These are phyloP conservation scores for Melanotaenia maccullochi DNA, from an alignment of 2,797 vertebrate genomes.

Conservation along the genomic window DNA sequence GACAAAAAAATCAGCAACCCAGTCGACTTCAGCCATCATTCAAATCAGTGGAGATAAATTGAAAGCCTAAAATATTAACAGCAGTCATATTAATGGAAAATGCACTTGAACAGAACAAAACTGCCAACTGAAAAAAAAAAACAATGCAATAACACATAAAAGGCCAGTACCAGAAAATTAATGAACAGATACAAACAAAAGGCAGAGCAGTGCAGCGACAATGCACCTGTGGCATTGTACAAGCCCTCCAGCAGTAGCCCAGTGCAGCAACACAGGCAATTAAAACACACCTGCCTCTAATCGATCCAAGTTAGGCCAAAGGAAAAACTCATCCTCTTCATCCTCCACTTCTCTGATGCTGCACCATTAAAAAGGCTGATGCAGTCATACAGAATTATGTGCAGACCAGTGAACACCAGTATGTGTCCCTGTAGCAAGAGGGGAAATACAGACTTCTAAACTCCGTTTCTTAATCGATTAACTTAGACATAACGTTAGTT, in stretches of 20 bases:
- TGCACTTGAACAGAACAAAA: neutral
- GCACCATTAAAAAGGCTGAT: constrained; percentile 17
- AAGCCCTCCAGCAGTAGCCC: constrained; percentile 24
- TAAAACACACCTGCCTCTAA: constrained; percentile 15
- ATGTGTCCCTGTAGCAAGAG: constrained; percentile 34
- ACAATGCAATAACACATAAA: neutral
- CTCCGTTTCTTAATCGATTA: constrained; percentile 3
- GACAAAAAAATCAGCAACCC: neutral
- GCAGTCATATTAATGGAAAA: constrained; percentile 14
- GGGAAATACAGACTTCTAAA: constrained; percentile 5
- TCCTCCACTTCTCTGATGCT: constrained; percentile 6
- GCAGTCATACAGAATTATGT: constrained; percentile 15
- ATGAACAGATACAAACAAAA: constrained; percentile 17
- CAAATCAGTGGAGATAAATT: neutral
- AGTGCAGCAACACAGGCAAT: constrained; percentile 23
- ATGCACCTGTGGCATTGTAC: neutral
- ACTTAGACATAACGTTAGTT: neutral
- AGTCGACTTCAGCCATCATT: neutral
- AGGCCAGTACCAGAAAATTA: neutral
- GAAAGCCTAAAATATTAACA: neutral
- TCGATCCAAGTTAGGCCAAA: constrained; percentile 6
- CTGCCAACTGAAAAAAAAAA: constrained; percentile 2
- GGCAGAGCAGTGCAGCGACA: constrained; percentile 1
- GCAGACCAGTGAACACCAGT: constrained; percentile 9
- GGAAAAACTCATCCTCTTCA: constrained; percentile 14